phyloP scores from a whole-genome alignment of 2,113 vertebrate genomes.

The Collichthys lucidus region DNA sequence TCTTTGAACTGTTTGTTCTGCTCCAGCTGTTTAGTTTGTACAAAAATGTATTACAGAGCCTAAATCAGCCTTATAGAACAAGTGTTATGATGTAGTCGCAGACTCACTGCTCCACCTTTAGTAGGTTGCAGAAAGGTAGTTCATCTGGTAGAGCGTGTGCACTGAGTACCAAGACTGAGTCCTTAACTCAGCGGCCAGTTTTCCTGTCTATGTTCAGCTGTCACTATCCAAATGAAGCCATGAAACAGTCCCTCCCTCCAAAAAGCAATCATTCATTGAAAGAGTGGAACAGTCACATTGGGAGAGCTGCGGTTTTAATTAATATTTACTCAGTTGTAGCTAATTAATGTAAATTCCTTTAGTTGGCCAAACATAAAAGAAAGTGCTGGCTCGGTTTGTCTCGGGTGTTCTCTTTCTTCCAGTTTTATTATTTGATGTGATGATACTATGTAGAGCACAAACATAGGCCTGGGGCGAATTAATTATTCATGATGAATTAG shows the following conservation, averaged over 20 bases:
- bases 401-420: not conserved
- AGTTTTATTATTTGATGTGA: not conserved
- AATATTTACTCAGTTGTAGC: not conserved
- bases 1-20: conserved; percentile 13
- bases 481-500: not conserved
- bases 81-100: not conserved
- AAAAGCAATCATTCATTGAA: no score
- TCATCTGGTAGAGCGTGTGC: no score
- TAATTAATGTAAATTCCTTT: not conserved
- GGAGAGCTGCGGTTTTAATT: not conserved
- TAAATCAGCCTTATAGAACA: conserved; percentile 12
- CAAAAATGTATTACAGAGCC: conserved; percentile 37
- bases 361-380: not conserved
- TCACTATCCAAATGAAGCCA: no score
- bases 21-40: conserved; percentile 23
- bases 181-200: no score
- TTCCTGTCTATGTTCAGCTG: no score
- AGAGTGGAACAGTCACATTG: no score
- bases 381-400: not conserved
- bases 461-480: not conserved
- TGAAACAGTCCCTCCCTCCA: no score
- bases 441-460: not conserved
- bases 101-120: not conserved
- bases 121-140: not conserved
- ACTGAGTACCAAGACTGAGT: no score